Evolutionary conservation across 2,113 vertebrate species (phyloP), one percentile per base, ranked within the genome.

Genomic region (Hemibagrus wyckioides): DNA sequence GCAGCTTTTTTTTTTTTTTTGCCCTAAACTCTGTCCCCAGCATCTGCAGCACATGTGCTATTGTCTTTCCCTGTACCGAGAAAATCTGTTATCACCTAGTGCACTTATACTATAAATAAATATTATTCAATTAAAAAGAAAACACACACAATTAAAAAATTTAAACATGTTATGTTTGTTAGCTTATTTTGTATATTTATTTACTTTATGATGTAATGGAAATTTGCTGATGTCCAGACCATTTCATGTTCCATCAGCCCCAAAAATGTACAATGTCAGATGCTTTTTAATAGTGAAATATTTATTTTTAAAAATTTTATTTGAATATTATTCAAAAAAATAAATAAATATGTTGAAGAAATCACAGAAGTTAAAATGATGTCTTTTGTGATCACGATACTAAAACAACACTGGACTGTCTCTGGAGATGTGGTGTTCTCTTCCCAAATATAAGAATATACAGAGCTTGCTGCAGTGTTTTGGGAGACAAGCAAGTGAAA

Each of bases 1-100:
- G 4, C 28, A 30, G 14, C 75, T 17, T 50, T 77, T 52, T 19
- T 19, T 28, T 79, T 28, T 50, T 77, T 52, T 19, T 19, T 28
- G 52, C 14, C 76, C 71, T 93, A 92, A 93, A 94, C 90, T 91
- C 65, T n/a, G 57, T 63, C 25, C 23, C 28, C 10, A 28, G 36
- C 73, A 80, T 56, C 77, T 80, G 77, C 10, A 56, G 52, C 7
- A 13, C 56, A 59, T 59, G 54, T 59, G 19, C 50, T 79, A 28
- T 10, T 50, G 7, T 52, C 14, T 17, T 76, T 28, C 5, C 11
- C 7, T 21, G 25, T 15, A 52, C 44, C 7, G 30, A 30, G 25
- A 54, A 52, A 50, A 8, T 52, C 28, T 28, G 39, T 28, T 19
- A 2, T 25, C 39, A 44, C 13, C 4, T 48, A 14, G 41, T 19